These are phyloP conservation scores for Oplegnathus fasciatus DNA, from an alignment of 2,113 vertebrate species.

Conservation along the genomic window DNA sequence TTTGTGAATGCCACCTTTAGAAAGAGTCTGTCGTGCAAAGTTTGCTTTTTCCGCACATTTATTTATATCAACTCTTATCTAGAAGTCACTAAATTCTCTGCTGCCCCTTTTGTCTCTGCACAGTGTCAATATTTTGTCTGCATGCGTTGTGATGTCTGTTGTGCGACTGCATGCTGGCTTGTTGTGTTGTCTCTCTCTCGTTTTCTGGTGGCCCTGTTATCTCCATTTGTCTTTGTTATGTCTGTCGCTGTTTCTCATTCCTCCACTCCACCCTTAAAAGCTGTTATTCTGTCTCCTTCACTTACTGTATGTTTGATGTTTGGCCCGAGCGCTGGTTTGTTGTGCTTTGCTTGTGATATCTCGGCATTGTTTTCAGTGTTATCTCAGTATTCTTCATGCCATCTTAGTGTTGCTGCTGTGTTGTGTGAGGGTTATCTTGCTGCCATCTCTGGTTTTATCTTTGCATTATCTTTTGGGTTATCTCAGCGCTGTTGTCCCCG, in stretches of 20 bases:
- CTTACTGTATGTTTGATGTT: slow-evolving; percentile 57
- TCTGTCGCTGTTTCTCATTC: slow-evolving; percentile 52
- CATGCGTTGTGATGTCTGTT: slow-evolving; percentile 27
- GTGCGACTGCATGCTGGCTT: slow-evolving; percentile 28
- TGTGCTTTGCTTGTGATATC: slow-evolving; percentile 32
- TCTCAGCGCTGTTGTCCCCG: slow-evolving; percentile 34
- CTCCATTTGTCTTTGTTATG: slow-evolving; percentile 68
- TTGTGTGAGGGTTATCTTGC: slow-evolving; percentile 56
- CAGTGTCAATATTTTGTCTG: slow-evolving; percentile 65
- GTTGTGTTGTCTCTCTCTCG: slow-evolving; percentile 13
- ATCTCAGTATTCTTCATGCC: slow-evolving; percentile 42
- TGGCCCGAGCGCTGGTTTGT: slow-evolving; percentile 12
- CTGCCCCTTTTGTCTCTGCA: slow-evolving; percentile 45
- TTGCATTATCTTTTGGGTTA: slow-evolving; percentile 64
- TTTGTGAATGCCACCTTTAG: neutral
- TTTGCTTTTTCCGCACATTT: slow-evolving; percentile 16
- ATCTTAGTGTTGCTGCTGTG: slow-evolving; percentile 38
- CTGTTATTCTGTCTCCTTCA: slow-evolving; percentile 56
- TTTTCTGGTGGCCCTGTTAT: slow-evolving; percentile 43
- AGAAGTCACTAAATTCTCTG: slow-evolving; percentile 24
- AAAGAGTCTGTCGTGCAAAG: slow-evolving; percentile 32
- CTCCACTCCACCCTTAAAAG: slow-evolving; percentile 44
- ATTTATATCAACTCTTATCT: slow-evolving; percentile 36
- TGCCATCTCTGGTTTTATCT: slow-evolving; percentile 65
- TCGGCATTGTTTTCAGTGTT: slow-evolving; percentile 44